Evolutionary conservation across 2,797 vertebrate species (phyloP).

Genomic region (Ptychobarbus kaznakovi): DNA sequence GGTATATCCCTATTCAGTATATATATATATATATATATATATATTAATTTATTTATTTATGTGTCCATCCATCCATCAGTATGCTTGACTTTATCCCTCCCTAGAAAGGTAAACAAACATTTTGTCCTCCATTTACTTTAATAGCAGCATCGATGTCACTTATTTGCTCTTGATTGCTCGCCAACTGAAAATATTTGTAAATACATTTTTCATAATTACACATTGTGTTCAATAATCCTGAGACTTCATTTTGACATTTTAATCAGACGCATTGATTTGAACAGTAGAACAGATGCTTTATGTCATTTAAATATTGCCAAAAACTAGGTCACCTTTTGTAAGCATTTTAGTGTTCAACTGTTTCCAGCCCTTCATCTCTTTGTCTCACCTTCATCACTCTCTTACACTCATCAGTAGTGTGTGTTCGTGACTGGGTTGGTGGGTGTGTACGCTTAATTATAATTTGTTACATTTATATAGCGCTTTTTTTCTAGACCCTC

Average conservation of each 20-base stretch:
- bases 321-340: neutral
- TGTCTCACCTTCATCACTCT: neutral
- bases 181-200: neutral
- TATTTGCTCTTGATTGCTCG: too few species aligned
- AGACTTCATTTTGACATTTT: neutral
- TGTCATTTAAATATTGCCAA: neutral
- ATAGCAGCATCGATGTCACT: too few species aligned
- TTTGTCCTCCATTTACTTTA: too few species aligned
- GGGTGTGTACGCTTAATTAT: slow-evolving; percentile 60
- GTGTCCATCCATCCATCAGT: too few species aligned
- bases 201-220: neutral
- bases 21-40: too few species aligned
- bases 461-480: too few species aligned
- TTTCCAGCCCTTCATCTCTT: neutral
- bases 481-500: too few species aligned
- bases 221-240: neutral
- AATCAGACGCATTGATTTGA: neutral
- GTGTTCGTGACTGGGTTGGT: slow-evolving; percentile 46
- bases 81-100: too few species aligned
- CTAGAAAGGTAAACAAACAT: too few species aligned
- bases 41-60: too few species aligned
- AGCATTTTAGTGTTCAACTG: neutral
- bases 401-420: neutral
- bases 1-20: too few species aligned
- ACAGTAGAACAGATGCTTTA: neutral